Evolutionary conservation across 2,888 invertebrate species (phyloP).

Genomic region (Byasa hedistus): DNA sequence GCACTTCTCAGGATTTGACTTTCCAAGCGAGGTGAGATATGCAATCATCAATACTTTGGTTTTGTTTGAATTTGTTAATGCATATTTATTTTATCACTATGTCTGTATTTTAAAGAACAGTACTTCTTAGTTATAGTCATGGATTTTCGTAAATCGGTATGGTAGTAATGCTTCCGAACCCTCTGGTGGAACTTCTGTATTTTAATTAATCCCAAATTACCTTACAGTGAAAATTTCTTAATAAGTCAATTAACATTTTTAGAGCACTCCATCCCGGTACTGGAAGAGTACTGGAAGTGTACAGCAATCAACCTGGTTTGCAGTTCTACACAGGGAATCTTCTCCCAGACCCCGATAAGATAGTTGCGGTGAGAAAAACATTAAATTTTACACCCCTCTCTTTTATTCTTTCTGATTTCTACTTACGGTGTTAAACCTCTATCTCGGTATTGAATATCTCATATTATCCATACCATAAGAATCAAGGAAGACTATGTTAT

Average conservation of each 20-base stretch:
- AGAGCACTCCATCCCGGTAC: slow-evolving; percentile 83
- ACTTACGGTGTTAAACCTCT: background rate
- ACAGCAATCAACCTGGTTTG: slow-evolving; percentile 92
- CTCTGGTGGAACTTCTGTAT: no score
- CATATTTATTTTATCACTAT: no score
- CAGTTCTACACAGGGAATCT: slow-evolving; percentile 93
- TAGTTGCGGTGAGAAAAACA: slow-evolving; percentile 51
- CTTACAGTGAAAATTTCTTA: background rate
- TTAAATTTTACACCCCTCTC: background rate
- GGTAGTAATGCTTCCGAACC: no score
- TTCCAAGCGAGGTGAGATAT: slow-evolving; percentile 81
- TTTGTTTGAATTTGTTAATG: no score
- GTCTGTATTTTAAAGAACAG: no score
- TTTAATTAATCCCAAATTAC: no score
- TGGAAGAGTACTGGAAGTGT: slow-evolving; percentile 89
- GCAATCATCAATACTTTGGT: background rate
- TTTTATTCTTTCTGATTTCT: background rate
- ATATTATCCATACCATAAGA: no score
- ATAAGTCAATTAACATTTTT: slow-evolving; percentile 32
- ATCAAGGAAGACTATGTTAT: no score
- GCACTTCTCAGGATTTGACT: slow-evolving; percentile 75
- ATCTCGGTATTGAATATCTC: no score
- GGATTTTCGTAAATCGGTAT: no score
- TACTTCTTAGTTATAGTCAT: no score
- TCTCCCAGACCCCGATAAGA: slow-evolving; percentile 81